These are phyloP conservation scores for Pachypsylla venusta DNA, from an alignment of 1,140 invertebrate genomes.

Conservation along the genomic window DNA sequence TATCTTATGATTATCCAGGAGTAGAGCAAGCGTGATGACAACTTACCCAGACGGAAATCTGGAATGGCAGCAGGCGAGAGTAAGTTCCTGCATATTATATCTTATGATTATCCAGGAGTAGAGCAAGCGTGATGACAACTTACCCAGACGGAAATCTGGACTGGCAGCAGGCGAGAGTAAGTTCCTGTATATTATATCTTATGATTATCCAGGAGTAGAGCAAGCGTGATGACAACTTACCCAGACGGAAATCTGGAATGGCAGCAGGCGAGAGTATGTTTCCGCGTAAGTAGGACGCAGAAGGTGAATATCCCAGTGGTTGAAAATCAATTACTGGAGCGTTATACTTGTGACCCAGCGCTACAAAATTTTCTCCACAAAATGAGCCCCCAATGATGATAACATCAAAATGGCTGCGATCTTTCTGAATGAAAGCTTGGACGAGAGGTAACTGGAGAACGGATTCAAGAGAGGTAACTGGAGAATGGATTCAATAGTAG, in stretches of 20 bases:
- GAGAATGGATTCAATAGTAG: not conserved
- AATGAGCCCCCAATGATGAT: conserved; percentile 14
- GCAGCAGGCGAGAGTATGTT: not conserved
- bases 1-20: too few species aligned
- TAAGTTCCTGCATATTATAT: too few species aligned
- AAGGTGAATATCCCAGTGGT: not conserved
- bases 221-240: too few species aligned
- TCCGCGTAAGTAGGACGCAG: not conserved
- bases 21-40: too few species aligned
- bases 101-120: too few species aligned
- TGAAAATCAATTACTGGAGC: conserved; percentile 12
- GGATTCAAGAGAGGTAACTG: not conserved
- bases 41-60: too few species aligned
- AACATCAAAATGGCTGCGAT: not conserved
- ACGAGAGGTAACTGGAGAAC: not conserved
- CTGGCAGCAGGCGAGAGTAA: not conserved
- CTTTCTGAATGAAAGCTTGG: not conserved
- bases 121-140: too few species aligned
- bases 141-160: not conserved
- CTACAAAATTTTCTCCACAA: conserved; percentile 9
- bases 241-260: not conserved
- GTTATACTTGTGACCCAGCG: conserved; percentile 19
- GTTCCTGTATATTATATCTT: not conserved
- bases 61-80: too few species aligned
- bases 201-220: too few species aligned